Conservation (phyloP, 1,140 invertebrate genomes). For the Drosophila equinoxialis region DNA sequence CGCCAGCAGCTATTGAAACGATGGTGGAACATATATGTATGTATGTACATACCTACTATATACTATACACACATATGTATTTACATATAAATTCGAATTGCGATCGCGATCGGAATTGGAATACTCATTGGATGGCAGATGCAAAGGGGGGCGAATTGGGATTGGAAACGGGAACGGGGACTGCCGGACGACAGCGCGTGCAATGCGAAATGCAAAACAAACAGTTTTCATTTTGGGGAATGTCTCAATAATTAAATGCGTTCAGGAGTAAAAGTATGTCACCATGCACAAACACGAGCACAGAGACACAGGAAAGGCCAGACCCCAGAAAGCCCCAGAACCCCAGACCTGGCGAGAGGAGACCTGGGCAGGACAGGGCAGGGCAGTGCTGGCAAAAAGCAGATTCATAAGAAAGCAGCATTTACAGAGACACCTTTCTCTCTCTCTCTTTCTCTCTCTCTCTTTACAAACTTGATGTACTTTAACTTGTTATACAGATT, state of each 20-base stretch:
- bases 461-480: too few species aligned
- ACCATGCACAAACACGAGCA: slow-evolving; percentile 30
- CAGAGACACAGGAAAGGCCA: background rate
- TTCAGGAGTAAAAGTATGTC: slow-evolving; percentile 77
- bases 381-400: too few species aligned
- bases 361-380: background rate
- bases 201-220: slow-evolving; percentile 78
- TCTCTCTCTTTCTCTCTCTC: too few species aligned
- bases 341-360: too few species aligned
- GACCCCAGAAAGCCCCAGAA: too few species aligned
- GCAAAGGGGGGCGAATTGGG: background rate
- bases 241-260: slow-evolving; percentile 79
- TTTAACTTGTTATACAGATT: too few species aligned
- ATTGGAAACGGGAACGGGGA: background rate
- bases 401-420: too few species aligned
- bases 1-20: slow-evolving; percentile 21
- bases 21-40: background rate
- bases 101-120: slow-evolving; percentile 5
- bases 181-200: slow-evolving; percentile 21
- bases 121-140: background rate
- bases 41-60: background rate
- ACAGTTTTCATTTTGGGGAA: slow-evolving; percentile 69
- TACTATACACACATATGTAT: too few species aligned
- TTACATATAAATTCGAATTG: slow-evolving; percentile 7
- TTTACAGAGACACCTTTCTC: too few species aligned